These are phyloP conservation scores for Gymnopithys bicolor DNA, from an alignment of 2,797 vertebrate genomes.

Conservation along the genomic window DNA sequence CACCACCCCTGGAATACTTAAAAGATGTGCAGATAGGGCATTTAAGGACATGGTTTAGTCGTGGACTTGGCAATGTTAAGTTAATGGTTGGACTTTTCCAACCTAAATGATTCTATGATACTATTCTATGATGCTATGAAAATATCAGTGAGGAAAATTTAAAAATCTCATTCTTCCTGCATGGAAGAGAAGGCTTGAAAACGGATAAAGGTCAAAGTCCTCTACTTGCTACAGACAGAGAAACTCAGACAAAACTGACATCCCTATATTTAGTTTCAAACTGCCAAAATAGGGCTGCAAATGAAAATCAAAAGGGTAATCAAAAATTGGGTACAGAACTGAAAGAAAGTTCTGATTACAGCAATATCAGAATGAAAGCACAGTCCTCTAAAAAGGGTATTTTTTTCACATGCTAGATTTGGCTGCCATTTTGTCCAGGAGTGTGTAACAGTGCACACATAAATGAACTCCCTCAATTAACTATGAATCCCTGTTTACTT, in stretches of 20 bases:
- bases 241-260: background rate
- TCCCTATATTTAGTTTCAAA: background rate
- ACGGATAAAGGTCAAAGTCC: background rate
- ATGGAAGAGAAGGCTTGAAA: background rate
- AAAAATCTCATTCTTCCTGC: background rate
- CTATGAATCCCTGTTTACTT: background rate
- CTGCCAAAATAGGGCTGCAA: background rate
- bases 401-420: background rate
- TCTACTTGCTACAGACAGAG: background rate
- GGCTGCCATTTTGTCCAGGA: background rate
- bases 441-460: background rate
- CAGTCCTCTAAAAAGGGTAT: background rate
- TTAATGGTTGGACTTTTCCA: background rate
- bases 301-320: background rate
- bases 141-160: background rate
- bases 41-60: background rate
- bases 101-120: background rate
- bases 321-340: background rate
- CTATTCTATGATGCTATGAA: fast-evolving
- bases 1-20: background rate
- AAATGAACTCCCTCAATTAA: background rate
- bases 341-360: background rate
- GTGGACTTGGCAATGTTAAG: background rate
- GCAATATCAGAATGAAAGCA: background rate
- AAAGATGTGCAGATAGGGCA: background rate